A percentile compares a stretch with the other conserved stretches of the same genome.
Conservation (phyloP, 2,888 invertebrate species). For the Anorthoa munda region DNA sequence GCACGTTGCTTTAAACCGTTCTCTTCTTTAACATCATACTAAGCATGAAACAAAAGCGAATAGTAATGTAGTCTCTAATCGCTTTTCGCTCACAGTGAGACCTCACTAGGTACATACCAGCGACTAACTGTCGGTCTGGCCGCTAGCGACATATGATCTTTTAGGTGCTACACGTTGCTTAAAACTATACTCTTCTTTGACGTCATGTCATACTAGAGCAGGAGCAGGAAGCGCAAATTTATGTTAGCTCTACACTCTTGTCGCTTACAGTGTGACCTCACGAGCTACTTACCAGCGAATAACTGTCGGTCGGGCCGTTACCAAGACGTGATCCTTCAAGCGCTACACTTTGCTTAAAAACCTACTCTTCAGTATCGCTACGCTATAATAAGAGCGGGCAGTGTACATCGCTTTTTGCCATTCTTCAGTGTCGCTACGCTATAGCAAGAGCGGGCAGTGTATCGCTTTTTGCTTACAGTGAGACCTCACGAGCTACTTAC, state of each 20-base stretch:
- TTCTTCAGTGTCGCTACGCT: background rate
- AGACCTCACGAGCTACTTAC: constrained; percentile 61
- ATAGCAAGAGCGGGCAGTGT: too few relatives aligned
- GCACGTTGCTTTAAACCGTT: constrained; percentile 41
- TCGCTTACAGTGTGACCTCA: constrained; percentile 3
- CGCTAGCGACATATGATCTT: constrained; percentile 79
- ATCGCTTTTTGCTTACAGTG: constrained; percentile 23
- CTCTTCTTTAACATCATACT: too few relatives aligned
- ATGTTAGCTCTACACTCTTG: background rate
- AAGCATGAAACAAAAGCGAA: too few relatives aligned
- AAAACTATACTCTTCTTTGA: background rate
- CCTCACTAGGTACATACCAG: constrained; percentile 63
- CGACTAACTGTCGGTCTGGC: constrained; percentile 80
- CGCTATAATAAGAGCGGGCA: too few relatives aligned
- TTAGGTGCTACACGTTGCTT: constrained; percentile 75
- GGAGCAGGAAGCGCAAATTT: too few relatives aligned
- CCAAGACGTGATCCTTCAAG: constrained; percentile 83
- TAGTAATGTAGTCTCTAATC: too few relatives aligned
- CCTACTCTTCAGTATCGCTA: background rate
- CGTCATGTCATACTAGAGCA: background rate
- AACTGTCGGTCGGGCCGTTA: constrained; percentile 78
- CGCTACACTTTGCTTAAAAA: constrained; percentile 65
- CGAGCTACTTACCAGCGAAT: constrained; percentile 72
- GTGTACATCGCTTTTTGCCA: constrained; percentile 6
- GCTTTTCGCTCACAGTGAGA: background rate